Evolutionary conservation across 2,888 invertebrate genomes (phyloP).

Genomic region (Lagria hirta): DNA sequence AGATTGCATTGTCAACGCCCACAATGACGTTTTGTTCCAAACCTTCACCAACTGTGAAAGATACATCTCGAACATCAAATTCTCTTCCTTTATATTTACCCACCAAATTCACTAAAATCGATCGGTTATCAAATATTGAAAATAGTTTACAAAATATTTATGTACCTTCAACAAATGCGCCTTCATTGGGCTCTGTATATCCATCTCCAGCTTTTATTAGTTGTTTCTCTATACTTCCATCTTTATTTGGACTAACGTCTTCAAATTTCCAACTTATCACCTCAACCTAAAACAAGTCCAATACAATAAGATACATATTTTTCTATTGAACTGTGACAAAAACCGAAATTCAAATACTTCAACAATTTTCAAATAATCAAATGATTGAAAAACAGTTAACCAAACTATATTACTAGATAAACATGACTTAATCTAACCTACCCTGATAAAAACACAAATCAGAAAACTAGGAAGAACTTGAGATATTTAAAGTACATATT

Average conservation of each 20-base stretch:
- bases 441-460: too few species aligned
- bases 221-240: constrained; percentile 78
- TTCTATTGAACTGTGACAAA: too few species aligned
- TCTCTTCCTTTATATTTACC: constrained; percentile 65
- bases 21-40: constrained; percentile 71
- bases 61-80: constrained; percentile 82
- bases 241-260: constrained; percentile 82
- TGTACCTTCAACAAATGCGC: constrained; percentile 78
- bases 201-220: constrained; percentile 72
- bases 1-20: constrained; percentile 80
- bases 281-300: constrained; percentile 66
- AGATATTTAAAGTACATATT: too few species aligned
- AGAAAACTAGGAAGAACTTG: too few species aligned
- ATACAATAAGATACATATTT: too few species aligned
- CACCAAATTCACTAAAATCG: constrained; percentile 71
- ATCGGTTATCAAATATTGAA: neutral
- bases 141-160: constrained; percentile 1
- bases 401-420: too few species aligned
- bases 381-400: too few species aligned
- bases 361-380: too few species aligned
- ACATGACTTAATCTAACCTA: too few species aligned
- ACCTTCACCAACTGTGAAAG: constrained; percentile 86
- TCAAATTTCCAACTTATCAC: constrained; percentile 85
- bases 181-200: constrained; percentile 75
- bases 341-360: too few species aligned